Evolutionary conservation across 2,113 vertebrate genomes (phyloP).

Genomic region (Arenaria interpres): DNA sequence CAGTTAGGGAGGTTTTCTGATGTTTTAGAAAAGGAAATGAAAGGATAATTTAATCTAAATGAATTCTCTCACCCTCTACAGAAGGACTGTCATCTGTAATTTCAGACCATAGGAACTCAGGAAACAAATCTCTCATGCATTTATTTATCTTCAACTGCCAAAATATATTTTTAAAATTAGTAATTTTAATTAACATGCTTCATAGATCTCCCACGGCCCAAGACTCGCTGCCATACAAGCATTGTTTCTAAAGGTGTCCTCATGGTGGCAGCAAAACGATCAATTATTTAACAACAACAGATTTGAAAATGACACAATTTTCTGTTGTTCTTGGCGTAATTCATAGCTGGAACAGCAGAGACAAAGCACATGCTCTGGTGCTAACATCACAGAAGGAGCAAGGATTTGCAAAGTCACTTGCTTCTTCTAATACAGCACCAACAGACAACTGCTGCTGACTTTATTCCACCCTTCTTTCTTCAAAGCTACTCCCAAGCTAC

Average conservation of each 20-base stretch:
- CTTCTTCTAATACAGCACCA: neutral
- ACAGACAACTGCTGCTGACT: neutral
- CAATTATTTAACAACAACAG: conserved; percentile 15
- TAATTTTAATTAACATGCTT: conserved; percentile 35
- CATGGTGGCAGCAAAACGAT: conserved; percentile 38
- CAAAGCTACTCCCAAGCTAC: neutral
- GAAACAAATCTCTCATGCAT: neutral
- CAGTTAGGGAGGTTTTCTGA: conserved; percentile 44
- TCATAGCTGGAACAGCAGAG: neutral
- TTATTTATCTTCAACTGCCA: conserved; percentile 41
- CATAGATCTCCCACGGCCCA: neutral
- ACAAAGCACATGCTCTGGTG: neutral
- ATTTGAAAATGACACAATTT: neutral
- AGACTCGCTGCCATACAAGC: neutral
- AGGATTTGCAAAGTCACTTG: neutral
- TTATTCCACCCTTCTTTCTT: neutral
- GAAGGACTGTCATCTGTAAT: conserved; percentile 15
- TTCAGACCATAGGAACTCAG: neutral
- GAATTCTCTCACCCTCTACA: neutral
- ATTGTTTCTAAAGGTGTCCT: conserved; percentile 22
- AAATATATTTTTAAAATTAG: conserved; percentile 31
- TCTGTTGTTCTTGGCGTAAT: neutral
- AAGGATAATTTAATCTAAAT: conserved; percentile 53
- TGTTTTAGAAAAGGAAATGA: conserved; percentile 51
- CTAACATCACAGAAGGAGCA: neutral